These are phyloP conservation scores for Lacanobia oleracea DNA, from an alignment of 2,888 invertebrate species.

Conservation along the genomic window DNA sequence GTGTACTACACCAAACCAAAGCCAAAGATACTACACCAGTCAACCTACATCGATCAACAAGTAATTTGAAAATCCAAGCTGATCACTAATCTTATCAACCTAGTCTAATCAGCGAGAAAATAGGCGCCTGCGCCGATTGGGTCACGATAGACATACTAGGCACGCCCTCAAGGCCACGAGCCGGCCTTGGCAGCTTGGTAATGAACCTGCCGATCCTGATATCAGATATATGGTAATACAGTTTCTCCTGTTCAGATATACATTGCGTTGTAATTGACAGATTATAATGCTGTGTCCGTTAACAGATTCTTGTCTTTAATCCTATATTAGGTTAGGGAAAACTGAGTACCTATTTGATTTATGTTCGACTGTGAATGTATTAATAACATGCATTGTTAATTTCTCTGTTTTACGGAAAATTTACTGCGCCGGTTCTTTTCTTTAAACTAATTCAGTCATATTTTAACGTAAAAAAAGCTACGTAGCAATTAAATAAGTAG, in stretches of 20 bases:
- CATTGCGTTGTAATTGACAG: slow-evolving; percentile 41
- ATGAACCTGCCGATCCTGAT: slow-evolving; percentile 36
- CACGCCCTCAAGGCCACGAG: slow-evolving; percentile 42
- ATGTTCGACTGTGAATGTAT: not conserved
- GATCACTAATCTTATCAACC: not conserved
- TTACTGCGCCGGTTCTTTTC: not conserved
- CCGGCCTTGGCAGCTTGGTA: slow-evolving; percentile 49
- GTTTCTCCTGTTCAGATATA: slow-evolving; percentile 60
- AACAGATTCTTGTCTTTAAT: slow-evolving; percentile 5
- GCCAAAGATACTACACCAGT: not conserved
- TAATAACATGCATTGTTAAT: not conserved
- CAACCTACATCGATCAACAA: not conserved
- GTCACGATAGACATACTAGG: not conserved
- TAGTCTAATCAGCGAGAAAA: not conserved
- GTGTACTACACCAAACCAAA: not conserved
- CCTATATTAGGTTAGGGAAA: slow-evolving; percentile 5
- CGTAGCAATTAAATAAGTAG: no score
- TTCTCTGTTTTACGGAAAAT: not conserved
- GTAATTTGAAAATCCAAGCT: not conserved
- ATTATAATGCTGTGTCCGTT: slow-evolving; percentile 12
- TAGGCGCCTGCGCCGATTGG: not conserved
- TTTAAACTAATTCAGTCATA: not conserved
- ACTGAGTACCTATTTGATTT: not conserved
- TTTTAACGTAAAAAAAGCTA: no score
- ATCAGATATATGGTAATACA: slow-evolving; percentile 60